These are phyloP conservation scores for Dreissena rostriformis DNA, from an alignment of 1,140 invertebrate genomes.

Conservation along the genomic window DNA sequence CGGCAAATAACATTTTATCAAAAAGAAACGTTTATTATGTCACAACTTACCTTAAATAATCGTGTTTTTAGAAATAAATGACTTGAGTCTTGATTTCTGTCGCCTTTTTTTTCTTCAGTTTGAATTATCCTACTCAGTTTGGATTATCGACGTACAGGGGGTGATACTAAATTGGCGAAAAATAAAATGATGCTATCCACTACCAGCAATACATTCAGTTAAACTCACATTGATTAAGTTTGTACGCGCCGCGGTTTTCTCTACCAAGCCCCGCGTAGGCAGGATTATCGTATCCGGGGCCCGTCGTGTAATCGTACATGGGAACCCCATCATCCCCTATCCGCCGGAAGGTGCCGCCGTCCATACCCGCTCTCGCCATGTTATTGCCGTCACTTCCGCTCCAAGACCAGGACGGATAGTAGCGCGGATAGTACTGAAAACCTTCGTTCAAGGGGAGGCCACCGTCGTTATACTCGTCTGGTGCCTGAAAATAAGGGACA, in stretches of 20 bases:
- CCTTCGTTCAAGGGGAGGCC: slow-evolving; percentile 22
- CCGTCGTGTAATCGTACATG: slow-evolving; percentile 27
- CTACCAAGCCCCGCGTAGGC: not conserved
- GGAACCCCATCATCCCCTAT: slow-evolving; percentile 16
- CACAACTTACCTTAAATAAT: too few species aligned
- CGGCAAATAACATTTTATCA: too few species aligned
- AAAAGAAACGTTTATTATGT: too few species aligned
- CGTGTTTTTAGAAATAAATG: too few species aligned
- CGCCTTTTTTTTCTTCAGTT: too few species aligned
- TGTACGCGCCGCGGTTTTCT: slow-evolving; percentile 12
- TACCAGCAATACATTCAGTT: too few species aligned
- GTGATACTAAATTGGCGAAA: too few species aligned
- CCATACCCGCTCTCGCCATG: not conserved
- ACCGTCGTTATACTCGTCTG: not conserved
- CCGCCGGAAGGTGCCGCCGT: not conserved
- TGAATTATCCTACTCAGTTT: too few species aligned
- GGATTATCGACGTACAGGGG: too few species aligned
- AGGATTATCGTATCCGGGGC: not conserved
- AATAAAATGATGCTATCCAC: too few species aligned
- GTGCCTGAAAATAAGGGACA: slow-evolving; percentile 15
- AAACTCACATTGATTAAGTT: slow-evolving; percentile 30
- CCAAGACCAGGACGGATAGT: slow-evolving; percentile 26
- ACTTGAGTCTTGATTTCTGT: too few species aligned
- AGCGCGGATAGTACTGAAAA: slow-evolving; percentile 13
- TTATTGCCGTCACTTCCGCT: slow-evolving; percentile 11